Conservation (phyloP, 2,113 vertebrate species). For the Strix aluco region DNA sequence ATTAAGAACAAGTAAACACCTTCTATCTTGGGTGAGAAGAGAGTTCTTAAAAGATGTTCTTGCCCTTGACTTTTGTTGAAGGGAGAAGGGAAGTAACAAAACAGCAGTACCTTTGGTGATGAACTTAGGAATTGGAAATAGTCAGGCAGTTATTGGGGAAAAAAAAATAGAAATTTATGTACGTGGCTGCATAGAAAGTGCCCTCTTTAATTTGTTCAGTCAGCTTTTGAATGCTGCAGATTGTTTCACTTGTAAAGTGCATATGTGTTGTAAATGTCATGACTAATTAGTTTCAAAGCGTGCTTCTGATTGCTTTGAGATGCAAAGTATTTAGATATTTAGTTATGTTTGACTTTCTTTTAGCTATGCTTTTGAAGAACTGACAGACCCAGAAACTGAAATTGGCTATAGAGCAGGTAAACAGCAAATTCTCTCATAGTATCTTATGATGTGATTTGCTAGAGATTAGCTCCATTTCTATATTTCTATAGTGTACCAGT, state of each 20-base stretch:
- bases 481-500: not conserved
- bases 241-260: not conserved
- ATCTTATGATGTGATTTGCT: not conserved
- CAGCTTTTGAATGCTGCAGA: not conserved
- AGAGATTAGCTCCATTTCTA: not conserved
- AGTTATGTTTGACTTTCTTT: not conserved
- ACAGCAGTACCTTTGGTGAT: not conserved
- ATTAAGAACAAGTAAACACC: not conserved
- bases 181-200: not conserved
- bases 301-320: not conserved
- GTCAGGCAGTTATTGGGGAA: not conserved
- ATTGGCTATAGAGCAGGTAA: not conserved
- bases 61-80: not conserved
- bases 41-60: not conserved
- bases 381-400: not conserved
- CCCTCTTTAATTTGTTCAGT: not conserved
- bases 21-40: not conserved
- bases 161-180: not conserved
- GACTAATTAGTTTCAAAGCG: not conserved
- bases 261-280: not conserved
- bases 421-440: not conserved
- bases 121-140: not conserved
- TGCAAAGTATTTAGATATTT: not conserved
- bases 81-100: not conserved
- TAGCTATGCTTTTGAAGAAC: not conserved